These are phyloP conservation scores for Python bivittatus DNA, from an alignment of 2,113 vertebrate species.

Conservation along the genomic window DNA sequence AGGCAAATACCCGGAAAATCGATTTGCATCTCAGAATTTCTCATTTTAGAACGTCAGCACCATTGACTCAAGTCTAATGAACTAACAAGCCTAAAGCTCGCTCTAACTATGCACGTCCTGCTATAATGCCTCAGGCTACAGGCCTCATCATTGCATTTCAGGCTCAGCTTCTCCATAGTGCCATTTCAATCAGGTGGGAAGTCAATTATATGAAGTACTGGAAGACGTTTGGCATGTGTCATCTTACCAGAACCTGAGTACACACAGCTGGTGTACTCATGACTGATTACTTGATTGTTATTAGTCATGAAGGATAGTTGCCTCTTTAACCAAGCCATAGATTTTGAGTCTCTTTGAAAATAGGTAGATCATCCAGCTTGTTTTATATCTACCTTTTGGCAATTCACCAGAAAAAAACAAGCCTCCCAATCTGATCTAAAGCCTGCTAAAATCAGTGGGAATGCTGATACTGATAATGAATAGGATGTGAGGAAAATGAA, in stretches of 20 bases:
- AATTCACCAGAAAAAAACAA: not conserved
- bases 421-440: not conserved
- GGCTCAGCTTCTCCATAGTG: not conserved
- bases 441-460: not conserved
- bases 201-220: not conserved
- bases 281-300: not conserved
- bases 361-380: not conserved
- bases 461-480: not conserved
- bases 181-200: not conserved
- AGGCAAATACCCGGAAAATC: not conserved
- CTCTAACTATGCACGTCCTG: not conserved
- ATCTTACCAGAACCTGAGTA: not conserved
- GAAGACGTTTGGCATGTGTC: not conserved
- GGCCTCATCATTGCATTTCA: not conserved
- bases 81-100: not conserved
- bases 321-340: not conserved
- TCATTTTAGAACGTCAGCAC: not conserved
- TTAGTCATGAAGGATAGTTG: not conserved
- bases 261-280: not conserved
- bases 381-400: not conserved
- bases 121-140: not conserved
- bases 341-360: not conserved
- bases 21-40: not conserved
- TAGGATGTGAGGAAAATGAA: not conserved
- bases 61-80: not conserved